A percentile compares a stretch with the other conserved stretches of the same genome.
phyloP scores from a whole-genome alignment of 92 coral and sea anemone species.

The Palythoa grandiflora region DNA sequence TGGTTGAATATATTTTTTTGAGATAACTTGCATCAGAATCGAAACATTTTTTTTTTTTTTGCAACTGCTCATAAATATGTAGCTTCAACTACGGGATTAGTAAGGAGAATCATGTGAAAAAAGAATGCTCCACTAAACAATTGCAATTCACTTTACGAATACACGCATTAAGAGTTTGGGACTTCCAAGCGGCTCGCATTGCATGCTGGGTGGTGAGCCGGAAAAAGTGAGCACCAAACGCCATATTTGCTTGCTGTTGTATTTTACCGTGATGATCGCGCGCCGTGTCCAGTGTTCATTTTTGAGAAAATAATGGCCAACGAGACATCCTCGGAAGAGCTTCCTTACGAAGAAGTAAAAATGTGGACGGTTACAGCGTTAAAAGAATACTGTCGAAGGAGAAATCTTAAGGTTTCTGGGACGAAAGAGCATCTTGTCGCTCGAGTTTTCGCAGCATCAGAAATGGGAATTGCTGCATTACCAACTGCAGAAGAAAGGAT shows the following conservation, averaged over 20 bases:
- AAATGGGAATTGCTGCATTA: conserved; percentile 10
- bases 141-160: no score
- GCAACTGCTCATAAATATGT: no score
- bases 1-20: no score
- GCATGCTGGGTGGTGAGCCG: background rate
- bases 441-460: conserved; percentile 1
- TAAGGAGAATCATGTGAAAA: no score
- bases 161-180: background rate
- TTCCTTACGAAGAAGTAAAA: conserved; percentile 24
- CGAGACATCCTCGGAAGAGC: conserved; percentile 28
- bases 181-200: background rate
- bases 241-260: no score
- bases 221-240: background rate
- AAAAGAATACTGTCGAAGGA: conserved; percentile 3
- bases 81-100: no score
- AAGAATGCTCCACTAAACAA: no score
- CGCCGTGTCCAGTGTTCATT: conserved; percentile 6
- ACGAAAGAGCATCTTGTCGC: conserved; percentile 18
- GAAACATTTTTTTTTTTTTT: no score
- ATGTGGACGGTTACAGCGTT: conserved; percentile 10
- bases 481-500: conserved; percentile 30
- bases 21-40: no score
- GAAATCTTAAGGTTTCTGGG: conserved; percentile 18
- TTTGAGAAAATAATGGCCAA: conserved; percentile 22
- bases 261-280: no score